These are phyloP conservation scores for Sarcoramphus papa DNA, from an alignment of 2,797 vertebrate genomes.

Conservation along the genomic window DNA sequence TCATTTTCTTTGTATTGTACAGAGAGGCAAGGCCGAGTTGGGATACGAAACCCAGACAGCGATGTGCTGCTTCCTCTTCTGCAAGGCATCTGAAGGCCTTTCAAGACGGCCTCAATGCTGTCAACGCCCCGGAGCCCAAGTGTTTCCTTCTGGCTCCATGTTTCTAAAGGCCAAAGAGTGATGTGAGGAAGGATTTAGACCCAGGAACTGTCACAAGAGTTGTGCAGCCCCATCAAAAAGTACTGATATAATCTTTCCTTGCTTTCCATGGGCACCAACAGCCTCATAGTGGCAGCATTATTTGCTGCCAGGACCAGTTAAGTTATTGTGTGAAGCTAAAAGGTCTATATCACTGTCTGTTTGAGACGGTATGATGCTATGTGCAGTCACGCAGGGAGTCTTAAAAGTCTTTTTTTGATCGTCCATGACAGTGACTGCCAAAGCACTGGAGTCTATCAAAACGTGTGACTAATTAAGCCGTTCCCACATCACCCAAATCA, in stretches of 20 bases:
- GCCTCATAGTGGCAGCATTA: background rate
- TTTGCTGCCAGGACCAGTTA: background rate
- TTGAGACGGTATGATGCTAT: background rate
- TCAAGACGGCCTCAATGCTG: background rate
- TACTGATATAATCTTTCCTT: background rate
- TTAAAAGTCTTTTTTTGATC: background rate
- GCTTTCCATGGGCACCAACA: background rate
- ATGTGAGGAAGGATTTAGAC: background rate
- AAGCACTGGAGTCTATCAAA: background rate
- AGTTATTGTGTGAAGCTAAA: background rate
- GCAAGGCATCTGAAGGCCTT: background rate
- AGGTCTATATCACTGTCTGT: background rate
- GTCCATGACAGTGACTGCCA: background rate
- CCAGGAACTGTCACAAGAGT: background rate
- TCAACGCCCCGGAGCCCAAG: background rate
- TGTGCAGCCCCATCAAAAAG: background rate
- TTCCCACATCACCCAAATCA: background rate
- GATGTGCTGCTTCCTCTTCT: background rate
- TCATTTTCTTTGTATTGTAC: background rate
- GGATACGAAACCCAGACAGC: background rate
- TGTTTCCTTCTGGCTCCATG: background rate
- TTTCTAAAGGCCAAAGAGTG: background rate
- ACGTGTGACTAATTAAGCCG: background rate
- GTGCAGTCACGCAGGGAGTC: background rate
- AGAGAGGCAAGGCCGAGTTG: background rate